Conservation (phyloP, 2,888 invertebrate genomes). For the Amblyjoppa proteus region DNA sequence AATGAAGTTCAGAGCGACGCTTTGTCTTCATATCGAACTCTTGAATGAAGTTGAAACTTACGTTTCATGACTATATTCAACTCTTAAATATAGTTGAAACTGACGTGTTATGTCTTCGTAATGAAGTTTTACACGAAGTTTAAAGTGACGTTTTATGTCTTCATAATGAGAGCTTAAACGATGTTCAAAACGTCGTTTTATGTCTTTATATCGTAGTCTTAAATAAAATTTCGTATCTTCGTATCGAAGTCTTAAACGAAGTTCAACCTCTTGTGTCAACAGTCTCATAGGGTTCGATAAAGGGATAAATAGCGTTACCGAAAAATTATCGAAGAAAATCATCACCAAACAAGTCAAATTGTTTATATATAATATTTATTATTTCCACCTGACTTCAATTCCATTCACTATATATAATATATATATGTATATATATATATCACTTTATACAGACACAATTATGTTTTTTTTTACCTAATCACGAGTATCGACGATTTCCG, state of each 20-base stretch:
- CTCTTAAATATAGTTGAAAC: neutral
- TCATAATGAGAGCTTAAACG: neutral
- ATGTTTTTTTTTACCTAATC: conserved; percentile 53
- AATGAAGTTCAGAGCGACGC: neutral
- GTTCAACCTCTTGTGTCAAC: neutral
- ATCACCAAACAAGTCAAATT: neutral
- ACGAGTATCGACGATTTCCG: conserved; percentile 44
- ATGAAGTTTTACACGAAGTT: neutral
- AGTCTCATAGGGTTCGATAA: neutral
- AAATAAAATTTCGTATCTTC: neutral
- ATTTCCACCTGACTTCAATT: conserved; percentile 41
- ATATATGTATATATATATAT: conserved; percentile 56
- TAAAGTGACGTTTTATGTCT: neutral
- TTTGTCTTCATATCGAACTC: neutral
- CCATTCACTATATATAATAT: conserved; percentile 48
- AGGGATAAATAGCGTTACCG: neutral
- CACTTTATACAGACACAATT: conserved; percentile 50
- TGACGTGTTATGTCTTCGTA: neutral
- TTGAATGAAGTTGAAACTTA: neutral
- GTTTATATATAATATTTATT: conserved; percentile 58
- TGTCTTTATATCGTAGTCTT: neutral
- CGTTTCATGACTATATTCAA: no score
- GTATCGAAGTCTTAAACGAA: neutral
- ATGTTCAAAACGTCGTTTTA: neutral
- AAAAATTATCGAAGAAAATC: neutral